Evolutionary conservation across 2,888 invertebrate genomes (phyloP), one percentile per base, ranked within the genome.

Genomic region (Nemoura dubitans): DNA sequence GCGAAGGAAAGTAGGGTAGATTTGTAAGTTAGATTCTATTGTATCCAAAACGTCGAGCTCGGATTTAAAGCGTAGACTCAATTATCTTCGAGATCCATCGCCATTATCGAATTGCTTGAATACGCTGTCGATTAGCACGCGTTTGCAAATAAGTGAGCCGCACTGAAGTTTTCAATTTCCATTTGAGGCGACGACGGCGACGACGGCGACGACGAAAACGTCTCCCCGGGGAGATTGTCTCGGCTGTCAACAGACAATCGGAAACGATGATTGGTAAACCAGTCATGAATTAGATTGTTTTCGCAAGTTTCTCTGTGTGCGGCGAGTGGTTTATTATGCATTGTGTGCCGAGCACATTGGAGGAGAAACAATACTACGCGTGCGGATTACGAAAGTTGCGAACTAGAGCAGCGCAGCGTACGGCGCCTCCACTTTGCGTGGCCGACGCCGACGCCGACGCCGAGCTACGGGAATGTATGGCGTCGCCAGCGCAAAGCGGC

Each of bases 231-330:
- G 16, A 59, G 59, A 16, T 59, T 59, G 59, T 59, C 59, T 1
- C 59, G 10, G 21, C 21, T 59, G 10, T 59, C 59, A 16, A 21
- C 59, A 59, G 16, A 7, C 16, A 59, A 59, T 59, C 21, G 59
- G 59, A 59, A 59, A 59, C 59, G 59, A 59, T 59, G 59, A 59
- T 59, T 59, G 59, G 10, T 59, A 59, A 59, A 59, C 59, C 16
- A 59, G 59, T 59, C 59, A 59, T 59, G 59, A 59, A 59, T 59
- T 59, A 59, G 59, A 59, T 59, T 59, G 59, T 59, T 59, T 59
- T 59, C 59, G 3, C 5, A 36, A 36, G 36, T 36, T 36, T 10
- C 36, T 36, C 36, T 36, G 36, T 36, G 3, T 36, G 36, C 36
- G 59, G 59, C 10, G 59, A 36, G 36, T 16, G 21, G 59, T 59